A percentile compares a stretch with the other conserved stretches of the same genome.
These are phyloP conservation scores for Ceyx erithaca DNA, from an alignment of 2,797 vertebrate species.

Conservation along the genomic window DNA sequence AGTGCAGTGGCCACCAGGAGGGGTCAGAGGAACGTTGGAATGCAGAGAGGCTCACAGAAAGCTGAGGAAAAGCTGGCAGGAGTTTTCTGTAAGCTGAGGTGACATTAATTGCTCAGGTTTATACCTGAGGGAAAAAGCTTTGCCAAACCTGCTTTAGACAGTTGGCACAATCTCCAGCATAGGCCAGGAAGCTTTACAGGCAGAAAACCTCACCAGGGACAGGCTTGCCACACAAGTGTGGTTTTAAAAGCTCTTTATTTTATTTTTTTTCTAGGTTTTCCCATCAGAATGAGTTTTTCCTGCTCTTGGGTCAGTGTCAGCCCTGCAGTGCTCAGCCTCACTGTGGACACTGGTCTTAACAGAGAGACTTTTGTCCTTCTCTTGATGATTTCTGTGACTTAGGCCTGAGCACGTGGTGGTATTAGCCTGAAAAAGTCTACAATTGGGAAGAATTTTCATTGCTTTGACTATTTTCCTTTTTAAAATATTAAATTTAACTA, in stretches of 20 bases:
- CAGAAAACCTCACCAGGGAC: neutral
- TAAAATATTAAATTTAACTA: neutral
- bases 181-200: neutral
- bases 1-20: neutral
- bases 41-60: neutral
- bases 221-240: rapidly evolving
- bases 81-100: neutral
- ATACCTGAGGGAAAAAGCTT: neutral
- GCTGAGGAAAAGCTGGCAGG: neutral
- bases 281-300: neutral
- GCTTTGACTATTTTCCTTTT: neutral
- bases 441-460: neutral
- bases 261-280: neutral
- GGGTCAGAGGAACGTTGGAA: neutral
- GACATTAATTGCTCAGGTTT: neutral
- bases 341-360: neutral
- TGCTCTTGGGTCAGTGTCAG: neutral
- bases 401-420: neutral
- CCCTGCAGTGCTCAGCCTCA: neutral
- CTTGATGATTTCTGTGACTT: neutral
- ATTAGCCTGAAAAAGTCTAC: neutral
- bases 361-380: neutral
- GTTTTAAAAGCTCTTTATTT: neutral
- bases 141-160: neutral
- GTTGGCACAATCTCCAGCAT: rapidly evolving